phyloP scores from a whole-genome alignment of 2,797 vertebrate genomes.

The Trachops cirrhosus region DNA sequence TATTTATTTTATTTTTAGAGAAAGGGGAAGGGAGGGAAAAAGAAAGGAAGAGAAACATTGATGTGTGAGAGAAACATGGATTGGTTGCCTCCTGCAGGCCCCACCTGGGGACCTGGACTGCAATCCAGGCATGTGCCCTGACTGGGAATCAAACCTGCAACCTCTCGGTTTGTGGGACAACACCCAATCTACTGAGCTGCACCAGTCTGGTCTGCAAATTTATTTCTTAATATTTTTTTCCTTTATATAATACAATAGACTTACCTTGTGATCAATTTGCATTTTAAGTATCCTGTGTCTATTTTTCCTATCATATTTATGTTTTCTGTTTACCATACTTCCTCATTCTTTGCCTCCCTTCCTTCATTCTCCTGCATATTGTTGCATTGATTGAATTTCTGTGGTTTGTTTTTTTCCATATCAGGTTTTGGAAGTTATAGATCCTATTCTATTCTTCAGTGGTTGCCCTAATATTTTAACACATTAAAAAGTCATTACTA shows the following conservation, averaged over 20 bases:
- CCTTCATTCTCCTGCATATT: not conserved
- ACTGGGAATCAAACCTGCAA: no score
- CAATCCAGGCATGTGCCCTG: no score
- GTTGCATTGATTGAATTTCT: constrained; percentile 41
- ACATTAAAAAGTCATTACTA: constrained; percentile 70
- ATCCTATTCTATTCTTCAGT: constrained; percentile 60
- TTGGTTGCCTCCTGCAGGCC: no score
- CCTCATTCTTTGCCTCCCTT: not conserved
- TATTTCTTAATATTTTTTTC: not conserved
- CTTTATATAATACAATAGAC: constrained; percentile 3
- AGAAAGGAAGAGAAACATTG: no score
- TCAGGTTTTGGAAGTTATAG: constrained; percentile 58
- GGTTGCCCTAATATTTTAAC: constrained; percentile 62
- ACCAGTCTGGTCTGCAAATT: no score
- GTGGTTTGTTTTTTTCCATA: constrained; percentile 48
- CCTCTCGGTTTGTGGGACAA: no score
- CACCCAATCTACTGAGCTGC: no score
- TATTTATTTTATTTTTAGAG: no score
- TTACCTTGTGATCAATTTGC: not conserved
- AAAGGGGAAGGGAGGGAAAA: no score
- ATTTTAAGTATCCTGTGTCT: not conserved
- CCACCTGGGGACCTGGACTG: no score
- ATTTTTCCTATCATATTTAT: not conserved
- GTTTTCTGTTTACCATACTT: not conserved
- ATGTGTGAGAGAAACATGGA: no score